These are phyloP conservation scores for Penelope pileata DNA, from an alignment of 2,113 vertebrate species.

Conservation along the genomic window DNA sequence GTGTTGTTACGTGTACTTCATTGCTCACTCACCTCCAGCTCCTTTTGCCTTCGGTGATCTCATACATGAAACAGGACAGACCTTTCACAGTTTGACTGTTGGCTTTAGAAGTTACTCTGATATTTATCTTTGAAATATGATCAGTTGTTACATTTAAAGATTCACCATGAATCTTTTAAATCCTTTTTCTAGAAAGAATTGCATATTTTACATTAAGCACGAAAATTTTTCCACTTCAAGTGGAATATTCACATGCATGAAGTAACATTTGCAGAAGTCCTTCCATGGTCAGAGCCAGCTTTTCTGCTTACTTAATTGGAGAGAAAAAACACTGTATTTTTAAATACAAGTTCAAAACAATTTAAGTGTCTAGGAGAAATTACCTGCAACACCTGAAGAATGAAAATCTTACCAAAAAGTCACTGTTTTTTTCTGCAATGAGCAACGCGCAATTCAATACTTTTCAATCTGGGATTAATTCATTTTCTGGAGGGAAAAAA, in stretches of 20 bases:
- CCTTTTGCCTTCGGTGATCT: neutral
- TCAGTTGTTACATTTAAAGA: neutral
- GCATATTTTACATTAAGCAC: neutral
- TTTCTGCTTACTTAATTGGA: neutral
- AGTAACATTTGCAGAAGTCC: neutral
- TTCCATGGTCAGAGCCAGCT: neutral
- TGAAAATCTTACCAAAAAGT: neutral
- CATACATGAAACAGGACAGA: neutral
- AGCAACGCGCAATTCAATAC: neutral
- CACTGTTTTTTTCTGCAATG: neutral
- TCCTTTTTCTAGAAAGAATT: neutral
- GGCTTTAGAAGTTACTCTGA: neutral
- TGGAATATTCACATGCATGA: neutral
- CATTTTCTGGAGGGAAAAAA: neutral
- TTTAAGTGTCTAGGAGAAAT: neutral
- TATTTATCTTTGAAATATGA: neutral
- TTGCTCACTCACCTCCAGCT: neutral
- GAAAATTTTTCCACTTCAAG: fast-evolving
- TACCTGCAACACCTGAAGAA: neutral
- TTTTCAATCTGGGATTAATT: neutral
- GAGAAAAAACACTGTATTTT: fast-evolving
- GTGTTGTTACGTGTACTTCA: neutral
- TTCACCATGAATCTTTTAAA: neutral
- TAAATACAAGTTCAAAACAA: neutral
- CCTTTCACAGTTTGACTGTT: neutral